Evolutionary conservation across 1,140 invertebrate species (phyloP).

Genomic region (Protaetia brevitarsis): DNA sequence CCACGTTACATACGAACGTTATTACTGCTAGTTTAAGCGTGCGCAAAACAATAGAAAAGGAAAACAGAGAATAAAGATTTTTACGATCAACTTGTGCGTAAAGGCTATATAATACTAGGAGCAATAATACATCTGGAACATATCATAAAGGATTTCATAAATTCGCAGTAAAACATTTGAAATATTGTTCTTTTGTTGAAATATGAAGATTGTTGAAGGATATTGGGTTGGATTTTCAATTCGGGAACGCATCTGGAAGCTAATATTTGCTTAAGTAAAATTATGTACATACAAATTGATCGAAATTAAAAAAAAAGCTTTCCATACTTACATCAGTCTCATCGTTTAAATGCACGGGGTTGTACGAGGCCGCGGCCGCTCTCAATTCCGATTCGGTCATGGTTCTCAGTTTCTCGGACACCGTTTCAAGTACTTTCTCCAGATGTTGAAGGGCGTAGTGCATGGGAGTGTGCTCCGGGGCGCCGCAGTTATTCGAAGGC

Average conservation of each 20-base stretch:
- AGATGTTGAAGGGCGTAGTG: slow-evolving; percentile 68
- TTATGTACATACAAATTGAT: not conserved
- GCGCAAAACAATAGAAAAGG: not conserved
- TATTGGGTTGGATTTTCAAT: not conserved
- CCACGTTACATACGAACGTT: no score
- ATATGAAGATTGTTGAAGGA: not conserved
- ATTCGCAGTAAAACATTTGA: not conserved
- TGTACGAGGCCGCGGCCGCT: not conserved
- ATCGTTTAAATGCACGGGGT: slow-evolving; percentile 7
- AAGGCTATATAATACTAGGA: not conserved
- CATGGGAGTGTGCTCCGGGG: slow-evolving; percentile 67
- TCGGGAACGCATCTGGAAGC: no score
- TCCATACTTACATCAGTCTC: slow-evolving; percentile 12
- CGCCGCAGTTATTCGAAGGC: slow-evolving; percentile 65
- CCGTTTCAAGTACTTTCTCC: slow-evolving; percentile 57
- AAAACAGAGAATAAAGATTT: not conserved
- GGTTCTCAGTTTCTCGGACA: slow-evolving; percentile 52
- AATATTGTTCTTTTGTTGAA: not conserved
- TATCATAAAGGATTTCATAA: slow-evolving; percentile 8
- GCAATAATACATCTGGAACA: not conserved
- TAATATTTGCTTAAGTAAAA: no score
- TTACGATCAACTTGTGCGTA: not conserved
- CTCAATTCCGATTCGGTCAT: slow-evolving; percentile 15
- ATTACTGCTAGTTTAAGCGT: not conserved
- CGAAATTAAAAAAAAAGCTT: not conserved